Evolutionary conservation across 1,140 invertebrate genomes (phyloP).

Genomic region (Oryzaephilus surinamensis): DNA sequence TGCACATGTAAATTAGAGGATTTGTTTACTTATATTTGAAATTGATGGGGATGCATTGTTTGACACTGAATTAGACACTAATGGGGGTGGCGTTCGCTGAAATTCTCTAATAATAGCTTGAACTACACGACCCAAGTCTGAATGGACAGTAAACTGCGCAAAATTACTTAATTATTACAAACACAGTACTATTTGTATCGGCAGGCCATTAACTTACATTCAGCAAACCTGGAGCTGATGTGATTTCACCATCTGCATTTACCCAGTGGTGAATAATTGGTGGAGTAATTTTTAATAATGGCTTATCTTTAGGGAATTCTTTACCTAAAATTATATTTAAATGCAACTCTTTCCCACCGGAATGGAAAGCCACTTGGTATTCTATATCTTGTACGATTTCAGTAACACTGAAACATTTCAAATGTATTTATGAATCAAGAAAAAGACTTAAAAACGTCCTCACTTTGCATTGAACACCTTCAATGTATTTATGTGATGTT

Average conservation of each 20-base stretch:
- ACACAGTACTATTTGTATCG: background rate
- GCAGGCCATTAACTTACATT: slow-evolving; percentile 48
- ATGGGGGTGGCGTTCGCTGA: slow-evolving; percentile 42
- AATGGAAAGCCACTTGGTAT: slow-evolving; percentile 57
- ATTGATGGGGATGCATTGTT: slow-evolving; percentile 5
- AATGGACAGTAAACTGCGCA: slow-evolving; percentile 56
- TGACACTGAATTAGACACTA: slow-evolving; percentile 31
- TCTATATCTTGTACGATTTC: slow-evolving; percentile 41
- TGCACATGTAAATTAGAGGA: slow-evolving; percentile 23
- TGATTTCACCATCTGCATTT: slow-evolving; percentile 50
- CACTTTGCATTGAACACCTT: slow-evolving; percentile 50
- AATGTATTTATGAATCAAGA: background rate
- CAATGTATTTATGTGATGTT: slow-evolving; percentile 56
- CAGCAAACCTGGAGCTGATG: slow-evolving; percentile 56
- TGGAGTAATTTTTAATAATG: slow-evolving; percentile 54
- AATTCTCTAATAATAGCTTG: slow-evolving; percentile 69
- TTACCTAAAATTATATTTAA: slow-evolving; percentile 51
- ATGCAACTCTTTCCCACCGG: slow-evolving; percentile 48
- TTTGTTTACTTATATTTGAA: slow-evolving; percentile 23
- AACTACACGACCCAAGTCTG: slow-evolving; percentile 65
- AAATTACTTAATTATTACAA: slow-evolving; percentile 5
- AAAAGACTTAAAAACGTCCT: background rate
- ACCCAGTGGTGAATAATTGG: slow-evolving; percentile 58
- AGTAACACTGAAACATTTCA: slow-evolving; percentile 3
- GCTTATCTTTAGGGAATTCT: slow-evolving; percentile 65